Conservation (phyloP, 2,113 vertebrate species). For the Takifugu flavidus region DNA sequence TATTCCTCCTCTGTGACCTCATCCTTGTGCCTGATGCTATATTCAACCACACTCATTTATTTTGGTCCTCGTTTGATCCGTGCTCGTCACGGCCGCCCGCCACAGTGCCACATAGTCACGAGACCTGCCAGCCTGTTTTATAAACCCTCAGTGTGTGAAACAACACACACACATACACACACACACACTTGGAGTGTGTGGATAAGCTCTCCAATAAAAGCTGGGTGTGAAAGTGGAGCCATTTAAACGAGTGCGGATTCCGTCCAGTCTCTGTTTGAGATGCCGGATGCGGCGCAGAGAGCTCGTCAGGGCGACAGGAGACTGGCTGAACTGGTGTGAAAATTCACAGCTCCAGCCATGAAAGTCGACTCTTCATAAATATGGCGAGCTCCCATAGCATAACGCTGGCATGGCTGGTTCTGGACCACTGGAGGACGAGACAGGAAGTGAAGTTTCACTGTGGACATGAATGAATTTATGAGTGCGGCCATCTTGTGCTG, state of each 20-base stretch:
- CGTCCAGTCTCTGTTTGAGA: constrained; percentile 17
- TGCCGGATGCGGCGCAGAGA: constrained; percentile 5
- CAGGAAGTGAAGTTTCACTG: no score
- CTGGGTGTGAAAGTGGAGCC: constrained; percentile 53
- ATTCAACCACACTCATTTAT: constrained; percentile 63
- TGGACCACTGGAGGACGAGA: no score
- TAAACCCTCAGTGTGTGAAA: constrained; percentile 61
- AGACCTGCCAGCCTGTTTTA: constrained; percentile 50
- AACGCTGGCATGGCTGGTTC: no score
- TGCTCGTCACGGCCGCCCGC: constrained; percentile 47
- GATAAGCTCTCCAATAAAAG: constrained; percentile 48
- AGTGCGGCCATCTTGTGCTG: no score
- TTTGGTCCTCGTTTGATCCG: constrained; percentile 59
- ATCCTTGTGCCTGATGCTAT: constrained; percentile 61
- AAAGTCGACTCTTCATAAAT: constrained; percentile 2
- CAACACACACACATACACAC: constrained; percentile 17
- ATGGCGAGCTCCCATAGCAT: no score
- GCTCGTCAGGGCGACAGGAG: constrained; percentile 16
- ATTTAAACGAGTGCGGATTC: constrained; percentile 25
- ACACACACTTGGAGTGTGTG: constrained; percentile 27
- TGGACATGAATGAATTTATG: no score
- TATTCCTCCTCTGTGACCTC: constrained; percentile 51
- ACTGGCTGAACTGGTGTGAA: constrained; percentile 42
- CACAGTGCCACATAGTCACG: constrained; percentile 38
- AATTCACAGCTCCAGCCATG: constrained; percentile 46